Evolutionary conservation across 2,797 vertebrate species (phyloP).

Genomic region (Neosalanx taihuensis): DNA sequence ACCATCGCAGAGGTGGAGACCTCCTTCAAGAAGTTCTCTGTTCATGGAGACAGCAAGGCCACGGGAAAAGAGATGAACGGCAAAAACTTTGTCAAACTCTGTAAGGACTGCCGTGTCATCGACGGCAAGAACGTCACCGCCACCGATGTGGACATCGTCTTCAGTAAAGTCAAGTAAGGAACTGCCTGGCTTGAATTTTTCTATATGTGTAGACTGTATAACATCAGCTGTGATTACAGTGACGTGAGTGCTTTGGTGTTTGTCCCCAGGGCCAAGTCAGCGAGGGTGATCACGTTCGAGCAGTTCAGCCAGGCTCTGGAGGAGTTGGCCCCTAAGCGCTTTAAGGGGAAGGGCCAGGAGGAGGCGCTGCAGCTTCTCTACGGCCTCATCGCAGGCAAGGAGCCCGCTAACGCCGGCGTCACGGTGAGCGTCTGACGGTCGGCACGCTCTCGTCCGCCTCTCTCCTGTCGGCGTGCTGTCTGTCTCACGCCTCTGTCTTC

Average conservation of each 20-base stretch:
- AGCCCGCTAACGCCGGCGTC: constrained; percentile 68
- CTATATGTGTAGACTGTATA: neutral
- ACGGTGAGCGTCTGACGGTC: constrained; percentile 72
- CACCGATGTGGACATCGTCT: constrained; percentile 83
- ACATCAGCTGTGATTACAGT: neutral
- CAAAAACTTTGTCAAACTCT: constrained; percentile 88
- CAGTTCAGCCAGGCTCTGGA: constrained; percentile 82
- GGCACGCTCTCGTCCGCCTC: neutral
- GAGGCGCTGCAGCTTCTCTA: constrained; percentile 76
- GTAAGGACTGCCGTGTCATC: constrained; percentile 83
- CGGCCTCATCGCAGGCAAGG: constrained; percentile 78
- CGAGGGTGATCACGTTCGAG: constrained; percentile 80
- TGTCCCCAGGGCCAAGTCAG: constrained; percentile 75
- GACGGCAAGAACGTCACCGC: constrained; percentile 81
- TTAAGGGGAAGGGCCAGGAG: constrained; percentile 74
- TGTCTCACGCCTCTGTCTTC: neutral
- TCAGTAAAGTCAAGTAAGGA: constrained; percentile 88
- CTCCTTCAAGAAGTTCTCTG: constrained; percentile 78
- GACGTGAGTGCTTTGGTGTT: neutral
- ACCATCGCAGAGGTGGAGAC: constrained; percentile 63
- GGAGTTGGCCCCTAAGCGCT: constrained; percentile 80
- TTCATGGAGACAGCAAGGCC: constrained; percentile 77
- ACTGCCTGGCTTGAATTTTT: neutral
- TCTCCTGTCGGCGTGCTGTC: neutral
- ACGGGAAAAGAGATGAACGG: constrained; percentile 77